Percentiles rank a stretch among this genome's conserved stretches.
Conservation (phyloP, 2,113 vertebrate genomes). For the Xenus cinereus region DNA sequence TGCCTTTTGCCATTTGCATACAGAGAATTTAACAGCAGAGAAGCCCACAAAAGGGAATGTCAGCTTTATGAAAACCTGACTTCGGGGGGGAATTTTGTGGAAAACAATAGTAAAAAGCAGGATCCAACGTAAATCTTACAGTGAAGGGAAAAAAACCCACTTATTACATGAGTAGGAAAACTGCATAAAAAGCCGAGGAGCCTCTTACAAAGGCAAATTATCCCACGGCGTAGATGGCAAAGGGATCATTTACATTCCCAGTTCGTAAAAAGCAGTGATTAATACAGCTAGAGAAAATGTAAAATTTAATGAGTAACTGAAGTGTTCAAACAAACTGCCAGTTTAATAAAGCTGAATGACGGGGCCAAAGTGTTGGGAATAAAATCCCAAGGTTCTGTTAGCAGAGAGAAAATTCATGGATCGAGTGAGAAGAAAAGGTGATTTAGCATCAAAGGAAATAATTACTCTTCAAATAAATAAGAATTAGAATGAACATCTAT, state of each 20-base stretch:
- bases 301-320: constrained; percentile 44
- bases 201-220: constrained; percentile 5
- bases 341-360: constrained; percentile 24
- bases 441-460: constrained; percentile 38
- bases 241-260: constrained; percentile 32
- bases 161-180: neutral
- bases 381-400: constrained; percentile 6
- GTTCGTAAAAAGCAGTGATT: constrained; percentile 15
- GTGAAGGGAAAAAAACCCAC: neutral
- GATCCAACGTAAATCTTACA: neutral
- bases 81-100: neutral
- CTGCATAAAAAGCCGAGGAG: neutral
- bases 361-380: neutral
- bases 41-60: neutral
- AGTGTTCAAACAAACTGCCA: constrained; percentile 30
- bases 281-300: constrained; percentile 41
- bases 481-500: constrained; percentile 1
- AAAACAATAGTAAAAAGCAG: neutral
- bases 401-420: constrained; percentile 11
- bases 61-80: neutral
- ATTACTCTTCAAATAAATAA: constrained; percentile 44
- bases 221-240: neutral
- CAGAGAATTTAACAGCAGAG: neutral
- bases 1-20: neutral
- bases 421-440: neutral